These are phyloP conservation scores for Acrocephalus kingi DNA, from an alignment of 2,113 vertebrate species.

Conservation along the genomic window DNA sequence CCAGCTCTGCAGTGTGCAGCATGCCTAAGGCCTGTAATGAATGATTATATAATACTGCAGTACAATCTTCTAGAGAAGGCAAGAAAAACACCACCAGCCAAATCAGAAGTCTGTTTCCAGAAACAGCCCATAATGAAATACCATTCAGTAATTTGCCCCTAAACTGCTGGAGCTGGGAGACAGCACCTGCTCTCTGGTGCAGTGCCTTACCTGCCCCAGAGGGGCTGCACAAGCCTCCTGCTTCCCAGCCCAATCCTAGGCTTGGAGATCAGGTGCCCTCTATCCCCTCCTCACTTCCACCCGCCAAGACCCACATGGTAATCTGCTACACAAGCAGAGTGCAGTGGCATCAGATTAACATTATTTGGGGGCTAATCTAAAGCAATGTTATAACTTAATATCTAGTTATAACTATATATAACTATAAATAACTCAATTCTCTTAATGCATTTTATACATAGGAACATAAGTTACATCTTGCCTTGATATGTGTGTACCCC, in stretches of 20 bases:
- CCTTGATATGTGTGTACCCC: not conserved
- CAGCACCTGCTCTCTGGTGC: not conserved
- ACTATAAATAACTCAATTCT: not conserved
- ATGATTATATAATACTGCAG: not conserved
- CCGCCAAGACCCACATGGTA: not conserved
- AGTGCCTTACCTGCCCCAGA: no score
- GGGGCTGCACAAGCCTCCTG: not conserved
- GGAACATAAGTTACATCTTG: not conserved
- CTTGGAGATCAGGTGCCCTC: not conserved
- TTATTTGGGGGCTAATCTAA: not conserved
- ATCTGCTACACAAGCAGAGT: not conserved
- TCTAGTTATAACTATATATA: no score
- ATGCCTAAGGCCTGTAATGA: not conserved
- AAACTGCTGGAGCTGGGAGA: not conserved
- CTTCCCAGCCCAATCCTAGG: not conserved
- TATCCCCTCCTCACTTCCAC: not conserved
- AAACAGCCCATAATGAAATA: not conserved
- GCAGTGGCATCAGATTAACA: not conserved
- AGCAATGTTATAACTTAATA: not conserved
- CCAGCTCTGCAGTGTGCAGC: rapidly evolving
- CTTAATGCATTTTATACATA: not conserved
- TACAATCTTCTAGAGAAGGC: not conserved
- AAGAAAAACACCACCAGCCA: not conserved
- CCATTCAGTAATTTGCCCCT: not conserved
- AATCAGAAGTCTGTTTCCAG: not conserved